Evolutionary conservation across 1,140 invertebrate genomes (phyloP).

Genomic region (Brachionus rubens): DNA sequence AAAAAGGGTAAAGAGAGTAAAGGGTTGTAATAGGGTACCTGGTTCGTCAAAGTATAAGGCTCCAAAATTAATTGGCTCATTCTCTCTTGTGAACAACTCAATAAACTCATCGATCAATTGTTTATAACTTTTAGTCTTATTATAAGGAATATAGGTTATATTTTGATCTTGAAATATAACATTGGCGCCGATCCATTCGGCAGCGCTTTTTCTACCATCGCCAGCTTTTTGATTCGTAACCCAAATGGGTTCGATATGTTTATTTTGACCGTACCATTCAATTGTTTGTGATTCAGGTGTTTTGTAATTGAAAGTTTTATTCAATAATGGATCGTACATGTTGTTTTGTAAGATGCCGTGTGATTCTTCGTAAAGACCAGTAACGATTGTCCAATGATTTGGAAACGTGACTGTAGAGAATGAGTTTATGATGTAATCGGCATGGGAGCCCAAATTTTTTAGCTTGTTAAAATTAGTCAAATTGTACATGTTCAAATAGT

Average conservation of each 20-base stretch:
- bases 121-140: slow-evolving; percentile 1
- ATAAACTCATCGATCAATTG: slow-evolving; percentile 35
- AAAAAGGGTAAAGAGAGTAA: background rate
- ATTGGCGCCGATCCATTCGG: slow-evolving; percentile 41
- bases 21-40: background rate
- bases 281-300: background rate
- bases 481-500: slow-evolving; percentile 52
- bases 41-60: slow-evolving; percentile 46
- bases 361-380: slow-evolving; percentile 70
- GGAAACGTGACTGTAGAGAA: slow-evolving; percentile 76
- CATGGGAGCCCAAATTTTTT: slow-evolving; percentile 53
- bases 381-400: slow-evolving; percentile 75
- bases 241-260: slow-evolving; percentile 57
- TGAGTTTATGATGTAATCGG: slow-evolving; percentile 59
- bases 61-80: slow-evolving; percentile 44
- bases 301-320: slow-evolving; percentile 52
- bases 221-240: slow-evolving; percentile 53
- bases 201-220: slow-evolving; percentile 13
- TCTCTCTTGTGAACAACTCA: background rate
- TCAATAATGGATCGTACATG: slow-evolving; percentile 65
- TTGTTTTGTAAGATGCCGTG: slow-evolving; percentile 72
- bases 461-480: slow-evolving; percentile 55
- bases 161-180: slow-evolving; percentile 20
- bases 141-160: slow-evolving; percentile 24
- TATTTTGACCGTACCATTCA: slow-evolving; percentile 46